Conservation (phyloP, 1,140 invertebrate species). For the Pinna nobilis region DNA sequence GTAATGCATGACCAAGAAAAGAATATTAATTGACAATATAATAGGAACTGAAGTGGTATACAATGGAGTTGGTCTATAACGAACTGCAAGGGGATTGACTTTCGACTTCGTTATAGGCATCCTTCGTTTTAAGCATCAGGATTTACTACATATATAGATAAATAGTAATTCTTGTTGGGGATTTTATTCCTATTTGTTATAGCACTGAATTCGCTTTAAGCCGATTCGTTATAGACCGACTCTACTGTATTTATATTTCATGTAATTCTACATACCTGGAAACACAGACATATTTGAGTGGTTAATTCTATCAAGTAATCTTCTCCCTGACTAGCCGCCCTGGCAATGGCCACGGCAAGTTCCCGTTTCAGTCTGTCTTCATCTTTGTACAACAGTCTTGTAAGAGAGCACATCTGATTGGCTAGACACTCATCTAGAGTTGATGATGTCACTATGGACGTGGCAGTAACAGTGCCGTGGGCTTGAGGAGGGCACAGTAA, state of each 20-base stretch:
- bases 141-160: too few relatives aligned
- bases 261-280: constrained; percentile 63
- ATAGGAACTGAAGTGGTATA: too few relatives aligned
- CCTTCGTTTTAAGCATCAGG: too few relatives aligned
- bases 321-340: constrained; percentile 72
- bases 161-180: too few relatives aligned
- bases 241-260: background rate
- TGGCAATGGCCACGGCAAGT: constrained; percentile 67
- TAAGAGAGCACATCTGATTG: constrained; percentile 59
- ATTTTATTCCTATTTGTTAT: too few relatives aligned
- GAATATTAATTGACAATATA: background rate
- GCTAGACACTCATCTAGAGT: constrained; percentile 57
- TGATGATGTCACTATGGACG: constrained; percentile 44
- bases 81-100: too few relatives aligned
- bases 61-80: too few relatives aligned
- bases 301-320: constrained; percentile 73
- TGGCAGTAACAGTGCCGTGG: constrained; percentile 53
- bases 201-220: too few relatives aligned
- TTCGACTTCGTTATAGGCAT: too few relatives aligned
- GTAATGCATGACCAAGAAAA: background rate
- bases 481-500: constrained; percentile 65
- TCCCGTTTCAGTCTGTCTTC: constrained; percentile 66
- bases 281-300: constrained; percentile 71
- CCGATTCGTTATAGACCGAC: too few relatives aligned
- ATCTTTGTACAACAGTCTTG: constrained; percentile 66